phyloP scores from a whole-genome alignment of 1,140 invertebrate species.

The Procambarus virginalis region DNA sequence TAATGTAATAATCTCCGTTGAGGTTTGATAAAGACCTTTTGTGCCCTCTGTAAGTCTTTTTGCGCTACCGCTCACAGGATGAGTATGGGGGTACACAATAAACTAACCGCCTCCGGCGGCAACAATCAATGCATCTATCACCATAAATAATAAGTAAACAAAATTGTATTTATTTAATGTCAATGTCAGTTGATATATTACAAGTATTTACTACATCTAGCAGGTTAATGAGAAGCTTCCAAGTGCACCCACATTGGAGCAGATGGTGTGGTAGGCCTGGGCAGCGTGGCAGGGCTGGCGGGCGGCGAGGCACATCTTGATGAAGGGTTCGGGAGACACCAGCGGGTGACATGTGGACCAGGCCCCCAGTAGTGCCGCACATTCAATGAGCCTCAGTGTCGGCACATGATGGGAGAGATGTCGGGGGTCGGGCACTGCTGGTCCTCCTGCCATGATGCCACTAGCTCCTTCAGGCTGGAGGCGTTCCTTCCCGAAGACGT shows the following conservation, averaged over 20 bases:
- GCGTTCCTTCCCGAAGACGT: constrained; percentile 27
- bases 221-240: neutral
- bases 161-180: too few relatives aligned
- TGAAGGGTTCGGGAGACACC: constrained; percentile 34
- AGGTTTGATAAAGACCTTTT: too few relatives aligned
- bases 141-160: too few relatives aligned
- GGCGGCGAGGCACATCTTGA: constrained; percentile 10
- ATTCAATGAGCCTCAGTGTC: neutral
- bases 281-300: neutral
- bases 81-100: too few relatives aligned
- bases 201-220: neutral
- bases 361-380: neutral
- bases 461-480: constrained; percentile 30
- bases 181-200: too few relatives aligned
- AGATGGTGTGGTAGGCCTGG: constrained; percentile 7
- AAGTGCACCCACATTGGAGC: neutral
- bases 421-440: constrained; percentile 16
- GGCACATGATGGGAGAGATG: constrained; percentile 12
- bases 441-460: constrained; percentile 46
- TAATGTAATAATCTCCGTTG: too few relatives aligned
- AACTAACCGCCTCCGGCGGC: too few relatives aligned
- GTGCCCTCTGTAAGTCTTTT: too few relatives aligned
- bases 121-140: too few relatives aligned
- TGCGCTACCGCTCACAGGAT: too few relatives aligned
- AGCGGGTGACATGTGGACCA: neutral